phyloP scores from a whole-genome alignment of 53 echinoderm and acorn worm genomes.

The Echinometra lucunter region DNA sequence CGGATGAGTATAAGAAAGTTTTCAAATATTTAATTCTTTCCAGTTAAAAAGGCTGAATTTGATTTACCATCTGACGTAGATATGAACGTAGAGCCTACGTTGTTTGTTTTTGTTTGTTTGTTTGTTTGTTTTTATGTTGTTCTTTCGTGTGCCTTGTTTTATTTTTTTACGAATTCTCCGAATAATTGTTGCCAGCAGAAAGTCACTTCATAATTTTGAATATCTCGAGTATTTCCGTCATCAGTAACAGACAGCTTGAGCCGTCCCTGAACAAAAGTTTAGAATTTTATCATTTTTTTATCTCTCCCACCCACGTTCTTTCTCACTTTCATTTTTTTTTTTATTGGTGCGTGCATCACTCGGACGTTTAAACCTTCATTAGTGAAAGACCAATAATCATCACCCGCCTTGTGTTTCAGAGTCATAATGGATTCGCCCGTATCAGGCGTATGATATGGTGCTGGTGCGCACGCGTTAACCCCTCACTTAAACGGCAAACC shows the following conservation, averaged over 20 bases:
- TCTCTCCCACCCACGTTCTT: neutral
- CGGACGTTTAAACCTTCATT: neutral
- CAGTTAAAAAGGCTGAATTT: too few species aligned
- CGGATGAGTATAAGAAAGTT: too few species aligned
- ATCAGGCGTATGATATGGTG: neutral
- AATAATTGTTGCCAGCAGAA: too few species aligned
- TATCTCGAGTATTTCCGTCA: too few species aligned
- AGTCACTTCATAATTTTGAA: too few species aligned
- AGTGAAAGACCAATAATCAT: neutral
- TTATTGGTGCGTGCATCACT: neutral
- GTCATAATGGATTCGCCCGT: neutral
- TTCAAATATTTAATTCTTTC: too few species aligned
- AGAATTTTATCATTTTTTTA: neutral
- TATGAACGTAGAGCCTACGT: too few species aligned
- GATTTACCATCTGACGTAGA: too few species aligned
- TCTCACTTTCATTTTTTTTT: neutral
- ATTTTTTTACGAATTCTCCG: too few species aligned
- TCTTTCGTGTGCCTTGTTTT: too few species aligned
- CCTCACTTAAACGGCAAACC: slow-evolving; percentile 2
- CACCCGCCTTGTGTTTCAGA: neutral
- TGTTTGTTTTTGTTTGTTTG: too few species aligned
- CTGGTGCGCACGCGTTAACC: neutral
- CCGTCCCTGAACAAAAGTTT: neutral
- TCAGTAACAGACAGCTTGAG: neutral
- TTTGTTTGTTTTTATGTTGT: too few species aligned